Base-by-base conservation (phyloP, 2,113 vertebrate genomes). In the Sakesphorus luctuosus region DNA sequence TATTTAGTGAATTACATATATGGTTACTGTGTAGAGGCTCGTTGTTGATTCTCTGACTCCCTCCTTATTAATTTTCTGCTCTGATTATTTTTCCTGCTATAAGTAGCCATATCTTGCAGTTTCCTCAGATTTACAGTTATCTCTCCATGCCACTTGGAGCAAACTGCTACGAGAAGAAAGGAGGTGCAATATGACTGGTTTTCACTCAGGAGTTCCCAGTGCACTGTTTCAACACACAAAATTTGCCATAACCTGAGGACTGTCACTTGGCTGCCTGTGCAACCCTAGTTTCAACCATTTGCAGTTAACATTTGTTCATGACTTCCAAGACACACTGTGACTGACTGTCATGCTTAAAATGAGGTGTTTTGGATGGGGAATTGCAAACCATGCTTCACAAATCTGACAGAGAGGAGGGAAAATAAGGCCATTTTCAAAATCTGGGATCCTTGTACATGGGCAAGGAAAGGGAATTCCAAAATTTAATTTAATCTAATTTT, bases 361-460 rank as follows among this genome's bases (percentile, higher is more conserved):
- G 67, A 65, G 15, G 10, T 86, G 19, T 59, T 85, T 71, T 50
- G 11, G 26, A 68, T 80, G 10, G 7, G 17, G 6, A 72, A 33
- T 33, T 53, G 20, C 56, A 95, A 85, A 66, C 49, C 2, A 43
- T 19, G 13, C 5, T 78, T 25, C 53, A 49, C 14, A 55, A 49
- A 59, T 13, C 4, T 82, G 66, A 62, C 40, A 7, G 3, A 47
- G 15, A 73, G 19, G 7, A 56, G 68, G 58, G 86, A 61, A 61
- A 10, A n/a, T 3, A 56, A n/a, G 23, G 16, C 7, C 11, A 16
- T 55, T 66, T 94, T 81, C 77, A 14, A 73, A 49, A 49, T 58
- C 9, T 80, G 13, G 5, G 20, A 44, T 68, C 7, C 11, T 62
- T 31, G 1, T 24, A 23, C 1, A 2, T 7, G 6, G 13, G 1